Evolutionary conservation across 2,113 vertebrate genomes (phyloP), one percentile per base, ranked within the genome.

Genomic region (Neogobius melanostomus): DNA sequence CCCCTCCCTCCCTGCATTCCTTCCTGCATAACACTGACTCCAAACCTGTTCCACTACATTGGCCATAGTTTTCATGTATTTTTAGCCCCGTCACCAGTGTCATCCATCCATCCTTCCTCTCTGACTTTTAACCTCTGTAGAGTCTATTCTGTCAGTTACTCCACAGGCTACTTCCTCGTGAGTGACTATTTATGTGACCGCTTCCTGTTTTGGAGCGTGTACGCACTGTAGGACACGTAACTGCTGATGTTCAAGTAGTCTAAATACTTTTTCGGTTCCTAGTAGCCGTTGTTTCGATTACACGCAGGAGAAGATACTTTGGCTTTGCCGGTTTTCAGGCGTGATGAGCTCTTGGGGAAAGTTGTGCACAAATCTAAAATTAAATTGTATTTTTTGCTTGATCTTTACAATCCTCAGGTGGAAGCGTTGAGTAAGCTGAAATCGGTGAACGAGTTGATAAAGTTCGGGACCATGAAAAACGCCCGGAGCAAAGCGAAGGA

Each of bases 341-440:
- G 28, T 4, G 28, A 2, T 36, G 28, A 36, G 28, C 28, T 36
- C 28, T 36, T 36, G 28, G 28, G 21, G 28, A 36, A 3, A 36
- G 1, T 36, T 3, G 28, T 36, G 28, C 28, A 36, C 28, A 36
- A 36, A 21, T 3, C 1, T 36, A 36, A 36, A 4, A 36, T 36
- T 2, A 36, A 5, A 36, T 36, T 2, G 28, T 3, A 36, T 36
- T 5, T 3, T 36, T 36, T 50, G 1, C 49, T 15, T 5, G 11
- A 50, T 14, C 5, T 15, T 14, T 12, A 14, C 11, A 12, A 49
- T 6, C 12, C 45, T 66, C 5, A 98, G 97, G 95, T 99, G 86
- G 98, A 98, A 88, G 97, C 97, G 11, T 93, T 99, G 77, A 96
- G 92, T 90, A 99, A 99, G 76, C 92, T 99, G 82, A 98, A 98